These are phyloP conservation scores for Serripes groenlandicus DNA, from an alignment of 2,888 invertebrate genomes.

Conservation along the genomic window DNA sequence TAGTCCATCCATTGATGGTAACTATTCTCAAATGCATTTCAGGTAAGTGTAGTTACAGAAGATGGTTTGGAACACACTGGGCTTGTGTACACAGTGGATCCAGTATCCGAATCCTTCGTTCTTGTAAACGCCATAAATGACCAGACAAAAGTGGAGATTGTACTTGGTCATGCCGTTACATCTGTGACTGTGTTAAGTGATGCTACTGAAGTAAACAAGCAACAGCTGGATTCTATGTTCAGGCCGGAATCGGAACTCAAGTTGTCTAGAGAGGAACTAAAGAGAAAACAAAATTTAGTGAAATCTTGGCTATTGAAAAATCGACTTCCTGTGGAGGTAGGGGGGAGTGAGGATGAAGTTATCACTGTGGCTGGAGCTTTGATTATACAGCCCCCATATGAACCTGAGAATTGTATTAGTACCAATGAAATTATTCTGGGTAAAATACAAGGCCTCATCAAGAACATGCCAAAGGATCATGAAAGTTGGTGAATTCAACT, in stretches of 20 bases:
- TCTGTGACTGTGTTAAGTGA: conserved; percentile 76
- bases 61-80: conserved; percentile 80
- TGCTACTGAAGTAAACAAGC: conserved; percentile 67
- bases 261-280: conserved; percentile 76
- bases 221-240: conserved; percentile 76
- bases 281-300: conserved; percentile 74
- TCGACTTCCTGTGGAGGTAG: conserved; percentile 81
- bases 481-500: conserved; percentile 70
- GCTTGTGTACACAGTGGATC: conserved; percentile 85
- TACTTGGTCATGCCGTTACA: conserved; percentile 79
- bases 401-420: conserved; percentile 82
- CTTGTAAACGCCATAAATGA: conserved; percentile 74
- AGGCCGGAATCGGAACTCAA: conserved; percentile 62
- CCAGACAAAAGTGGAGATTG: conserved; percentile 69
- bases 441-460: conserved; percentile 84
- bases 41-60: conserved; percentile 78
- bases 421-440: conserved; percentile 86
- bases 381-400: conserved; percentile 82
- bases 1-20: too few relatives aligned
- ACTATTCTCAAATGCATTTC: neutral
- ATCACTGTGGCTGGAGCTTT: conserved; percentile 82
- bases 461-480: conserved; percentile 84
- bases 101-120: conserved; percentile 83
- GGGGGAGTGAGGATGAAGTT: conserved; percentile 73
- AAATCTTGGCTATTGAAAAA: conserved; percentile 84